Evolutionary conservation across 2,888 invertebrate genomes (phyloP).

Genomic region (Polyommatus iphigenia): DNA sequence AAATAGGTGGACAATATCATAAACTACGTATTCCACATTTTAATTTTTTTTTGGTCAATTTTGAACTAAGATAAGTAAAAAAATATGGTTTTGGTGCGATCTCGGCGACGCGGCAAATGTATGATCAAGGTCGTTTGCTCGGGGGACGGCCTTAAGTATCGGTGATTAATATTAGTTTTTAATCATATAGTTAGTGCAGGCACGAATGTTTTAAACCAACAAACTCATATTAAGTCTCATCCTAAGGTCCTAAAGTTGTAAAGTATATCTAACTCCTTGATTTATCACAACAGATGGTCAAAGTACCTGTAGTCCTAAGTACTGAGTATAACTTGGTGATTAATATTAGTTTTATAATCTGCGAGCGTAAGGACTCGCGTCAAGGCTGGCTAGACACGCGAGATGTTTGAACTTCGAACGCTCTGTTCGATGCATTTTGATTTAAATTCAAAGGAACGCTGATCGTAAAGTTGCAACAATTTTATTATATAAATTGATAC

Average conservation of each 20-base stretch:
- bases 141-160: too few relatives aligned
- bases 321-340: not conserved
- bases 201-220: not conserved
- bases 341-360: constrained; percentile 31
- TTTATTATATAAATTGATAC: not conserved
- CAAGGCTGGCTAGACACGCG: constrained; percentile 41
- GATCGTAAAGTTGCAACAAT: not conserved
- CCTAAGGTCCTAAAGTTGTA: not conserved
- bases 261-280: not conserved
- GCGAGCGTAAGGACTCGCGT: constrained; percentile 31
- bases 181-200: constrained; percentile 19
- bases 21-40: too few relatives aligned
- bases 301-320: not conserved
- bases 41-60: too few relatives aligned
- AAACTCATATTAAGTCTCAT: too few relatives aligned
- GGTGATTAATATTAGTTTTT: constrained; percentile 14
- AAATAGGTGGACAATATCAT: too few relatives aligned
- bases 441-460: constrained; percentile 4
- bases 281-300: not conserved
- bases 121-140: too few relatives aligned
- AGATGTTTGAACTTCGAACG: constrained; percentile 35
- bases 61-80: too few relatives aligned
- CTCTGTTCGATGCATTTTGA: constrained; percentile 24
- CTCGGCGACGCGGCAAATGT: too few relatives aligned
- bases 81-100: too few relatives aligned